Percentiles rank a stretch among this genome's conserved stretches.
Conservation (phyloP, 37 sponge, comb jelly and placozoan genomes). For the Oscarella lobularis region DNA sequence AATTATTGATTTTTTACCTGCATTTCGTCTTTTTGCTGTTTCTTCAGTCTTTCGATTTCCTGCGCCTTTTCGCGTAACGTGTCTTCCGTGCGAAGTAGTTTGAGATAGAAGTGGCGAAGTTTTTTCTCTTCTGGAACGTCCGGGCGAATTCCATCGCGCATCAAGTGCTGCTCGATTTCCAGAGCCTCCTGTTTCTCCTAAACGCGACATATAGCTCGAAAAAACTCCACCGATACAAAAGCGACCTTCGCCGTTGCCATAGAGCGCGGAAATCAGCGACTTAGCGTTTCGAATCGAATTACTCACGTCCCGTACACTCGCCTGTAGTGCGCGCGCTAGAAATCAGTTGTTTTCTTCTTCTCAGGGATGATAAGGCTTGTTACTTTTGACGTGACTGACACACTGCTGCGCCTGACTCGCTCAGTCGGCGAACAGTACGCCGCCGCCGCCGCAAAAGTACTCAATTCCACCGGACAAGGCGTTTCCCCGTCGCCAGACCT, state of each 20-base stretch:
- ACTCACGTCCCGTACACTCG: no score
- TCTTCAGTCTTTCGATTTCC: slow-evolving; percentile 10
- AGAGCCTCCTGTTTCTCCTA: slow-evolving; percentile 1
- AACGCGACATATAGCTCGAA: neutral
- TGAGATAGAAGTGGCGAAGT: slow-evolving; percentile 30
- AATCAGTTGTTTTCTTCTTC: neutral
- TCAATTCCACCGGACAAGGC: neutral
- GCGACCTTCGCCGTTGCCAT: neutral
- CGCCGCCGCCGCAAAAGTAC: neutral
- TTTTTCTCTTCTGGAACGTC: slow-evolving; percentile 18
- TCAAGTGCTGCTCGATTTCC: neutral
- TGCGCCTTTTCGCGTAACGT: neutral
- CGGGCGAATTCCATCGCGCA: neutral
- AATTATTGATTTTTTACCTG: slow-evolving; percentile 11
- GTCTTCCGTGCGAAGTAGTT: slow-evolving; percentile 30
- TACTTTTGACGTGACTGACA: neutral
- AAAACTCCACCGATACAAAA: neutral
- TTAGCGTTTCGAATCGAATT: no score
- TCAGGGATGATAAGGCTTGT: neutral
- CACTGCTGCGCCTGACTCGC: neutral
- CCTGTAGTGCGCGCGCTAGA: neutral
- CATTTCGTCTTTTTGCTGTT: slow-evolving; percentile 32
- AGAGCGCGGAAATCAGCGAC: neutral
- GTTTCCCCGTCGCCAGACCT: neutral
- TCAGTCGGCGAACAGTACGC: neutral